phyloP scores from a whole-genome alignment of 2,797 vertebrate genomes.

The Melanotaenia trifasciata region DNA sequence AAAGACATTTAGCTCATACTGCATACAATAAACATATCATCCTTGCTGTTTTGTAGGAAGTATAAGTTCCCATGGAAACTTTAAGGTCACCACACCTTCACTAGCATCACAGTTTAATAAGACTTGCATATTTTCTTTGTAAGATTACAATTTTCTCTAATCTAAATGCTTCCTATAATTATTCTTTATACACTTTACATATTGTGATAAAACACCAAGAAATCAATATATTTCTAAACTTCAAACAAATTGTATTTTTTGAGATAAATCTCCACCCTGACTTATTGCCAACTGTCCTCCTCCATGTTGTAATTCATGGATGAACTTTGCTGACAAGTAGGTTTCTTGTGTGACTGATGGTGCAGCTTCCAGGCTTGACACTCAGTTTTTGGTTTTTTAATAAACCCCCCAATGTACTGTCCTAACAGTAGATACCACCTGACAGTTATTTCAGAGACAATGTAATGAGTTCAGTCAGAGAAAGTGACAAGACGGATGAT shows the following conservation, averaged over 20 bases:
- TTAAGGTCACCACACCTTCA: slow-evolving; percentile 20
- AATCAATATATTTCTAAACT: neutral
- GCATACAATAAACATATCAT: slow-evolving; percentile 1
- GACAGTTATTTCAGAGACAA: slow-evolving; percentile 7
- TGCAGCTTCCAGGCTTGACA: neutral
- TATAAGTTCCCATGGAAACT: slow-evolving; percentile 1
- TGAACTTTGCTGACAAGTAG: neutral
- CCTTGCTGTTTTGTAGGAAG: slow-evolving; percentile 8
- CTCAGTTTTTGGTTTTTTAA: neutral
- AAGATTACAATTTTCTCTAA: neutral
- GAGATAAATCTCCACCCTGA: neutral
- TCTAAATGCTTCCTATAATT: neutral
- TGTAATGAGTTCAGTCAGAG: neutral
- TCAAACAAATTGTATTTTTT: neutral
- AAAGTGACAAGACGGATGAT: slow-evolving; percentile 12
- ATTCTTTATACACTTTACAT: neutral
- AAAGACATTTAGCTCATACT: neutral
- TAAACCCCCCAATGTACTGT: slow-evolving; percentile 5
- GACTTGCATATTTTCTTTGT: neutral
- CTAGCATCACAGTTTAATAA: slow-evolving; percentile 14
- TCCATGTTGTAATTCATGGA: neutral
- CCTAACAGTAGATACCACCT: slow-evolving; percentile 4
- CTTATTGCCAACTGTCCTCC: neutral
- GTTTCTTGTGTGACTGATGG: neutral
- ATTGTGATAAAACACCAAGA: neutral